Evolutionary conservation across 2,113 vertebrate genomes (phyloP).

Genomic region (Nematolebias whitei): DNA sequence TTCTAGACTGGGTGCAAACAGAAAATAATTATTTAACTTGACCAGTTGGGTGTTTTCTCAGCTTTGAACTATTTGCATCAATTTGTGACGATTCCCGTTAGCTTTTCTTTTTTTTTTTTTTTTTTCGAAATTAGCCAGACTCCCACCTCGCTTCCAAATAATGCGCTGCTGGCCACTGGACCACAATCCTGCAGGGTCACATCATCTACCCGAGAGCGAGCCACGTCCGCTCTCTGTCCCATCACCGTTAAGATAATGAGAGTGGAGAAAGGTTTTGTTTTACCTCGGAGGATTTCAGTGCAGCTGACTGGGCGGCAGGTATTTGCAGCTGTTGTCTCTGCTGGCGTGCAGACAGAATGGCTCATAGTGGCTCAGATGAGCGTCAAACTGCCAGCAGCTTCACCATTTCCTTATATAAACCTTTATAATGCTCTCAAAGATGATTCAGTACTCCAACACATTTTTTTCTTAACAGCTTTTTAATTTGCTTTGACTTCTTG

Average conservation of each 20-base stretch:
- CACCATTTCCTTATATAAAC: slow-evolving; percentile 60
- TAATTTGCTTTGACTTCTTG: neutral
- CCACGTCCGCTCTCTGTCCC: slow-evolving; percentile 50
- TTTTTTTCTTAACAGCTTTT: neutral
- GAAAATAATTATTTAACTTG: neutral
- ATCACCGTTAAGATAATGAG: slow-evolving; percentile 64
- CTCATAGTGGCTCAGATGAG: slow-evolving; percentile 54
- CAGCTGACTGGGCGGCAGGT: slow-evolving; percentile 74
- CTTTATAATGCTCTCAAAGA: slow-evolving; percentile 38
- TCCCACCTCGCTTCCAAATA: slow-evolving; percentile 57
- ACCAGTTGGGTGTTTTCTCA: neutral
- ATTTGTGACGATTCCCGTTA: slow-evolving; percentile 48
- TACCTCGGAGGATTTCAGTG: slow-evolving; percentile 65
- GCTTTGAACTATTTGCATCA: slow-evolving; percentile 13
- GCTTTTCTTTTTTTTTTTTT: slow-evolving; percentile 26
- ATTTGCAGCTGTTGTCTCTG: slow-evolving; percentile 79
- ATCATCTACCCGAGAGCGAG: slow-evolving; percentile 52
- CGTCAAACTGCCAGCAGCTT: slow-evolving; percentile 58
- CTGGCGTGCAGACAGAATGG: slow-evolving; percentile 74
- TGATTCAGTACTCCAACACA: neutral
- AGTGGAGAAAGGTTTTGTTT: slow-evolving; percentile 77
- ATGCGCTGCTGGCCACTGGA: slow-evolving; percentile 43
- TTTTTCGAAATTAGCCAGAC: slow-evolving; percentile 60
- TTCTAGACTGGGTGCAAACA: neutral
- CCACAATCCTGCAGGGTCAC: slow-evolving; percentile 65